These are phyloP conservation scores for Entomobrya multifasciata DNA, from an alignment of 2,888 invertebrate genomes.

Conservation along the genomic window DNA sequence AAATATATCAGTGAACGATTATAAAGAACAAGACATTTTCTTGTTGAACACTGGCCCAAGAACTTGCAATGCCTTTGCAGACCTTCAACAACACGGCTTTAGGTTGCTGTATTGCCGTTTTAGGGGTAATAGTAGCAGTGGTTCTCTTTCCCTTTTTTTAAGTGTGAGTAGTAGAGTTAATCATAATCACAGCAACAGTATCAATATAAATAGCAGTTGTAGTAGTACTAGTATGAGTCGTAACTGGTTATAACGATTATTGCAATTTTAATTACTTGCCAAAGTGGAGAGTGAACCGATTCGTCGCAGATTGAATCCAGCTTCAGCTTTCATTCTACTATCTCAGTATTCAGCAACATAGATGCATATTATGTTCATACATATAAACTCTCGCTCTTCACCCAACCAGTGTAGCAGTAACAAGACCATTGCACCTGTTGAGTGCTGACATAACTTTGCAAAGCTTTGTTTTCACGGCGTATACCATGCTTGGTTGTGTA, in stretches of 20 bases:
- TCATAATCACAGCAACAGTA: background rate
- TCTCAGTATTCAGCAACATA: too few relatives aligned
- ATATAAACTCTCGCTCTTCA: background rate
- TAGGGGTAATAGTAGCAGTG: background rate
- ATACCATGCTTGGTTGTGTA: background rate
- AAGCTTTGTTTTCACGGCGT: background rate
- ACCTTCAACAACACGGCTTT: slow-evolving; percentile 39
- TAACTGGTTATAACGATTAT: slow-evolving; percentile 20
- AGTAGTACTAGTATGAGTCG: slow-evolving; percentile 46
- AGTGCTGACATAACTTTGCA: too few relatives aligned
- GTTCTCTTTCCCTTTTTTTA: background rate
- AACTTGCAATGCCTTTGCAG: slow-evolving; percentile 29
- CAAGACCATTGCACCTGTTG: background rate
- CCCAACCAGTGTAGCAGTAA: background rate
- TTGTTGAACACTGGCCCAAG: slow-evolving; percentile 24
- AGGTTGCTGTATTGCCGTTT: slow-evolving; percentile 5
- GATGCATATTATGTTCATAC: background rate
- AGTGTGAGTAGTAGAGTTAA: background rate
- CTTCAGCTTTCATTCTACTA: background rate
- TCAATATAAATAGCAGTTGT: background rate
- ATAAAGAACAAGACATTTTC: slow-evolving; percentile 43
- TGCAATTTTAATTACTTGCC: background rate
- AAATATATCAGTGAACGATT: slow-evolving; percentile 15
- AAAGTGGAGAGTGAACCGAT: background rate
- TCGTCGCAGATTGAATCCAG: background rate